Evolutionary conservation across 1,140 invertebrate species (phyloP).

Genomic region (Nautilus pompilius): DNA sequence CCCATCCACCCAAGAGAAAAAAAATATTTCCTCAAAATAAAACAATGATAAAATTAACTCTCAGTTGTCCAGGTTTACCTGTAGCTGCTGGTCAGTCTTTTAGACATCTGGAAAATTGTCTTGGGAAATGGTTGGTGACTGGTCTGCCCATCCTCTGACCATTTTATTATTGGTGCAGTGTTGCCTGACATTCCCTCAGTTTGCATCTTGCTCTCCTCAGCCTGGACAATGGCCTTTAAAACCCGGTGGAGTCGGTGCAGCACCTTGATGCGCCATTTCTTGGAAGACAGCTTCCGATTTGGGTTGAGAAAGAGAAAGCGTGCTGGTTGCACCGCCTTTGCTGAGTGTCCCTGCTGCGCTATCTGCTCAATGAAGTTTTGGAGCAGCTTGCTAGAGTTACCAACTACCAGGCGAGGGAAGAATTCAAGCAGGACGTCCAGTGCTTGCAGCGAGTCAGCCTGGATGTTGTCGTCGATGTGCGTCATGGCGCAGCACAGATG

Average conservation of each 20-base stretch:
- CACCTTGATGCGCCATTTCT: constrained; percentile 41
- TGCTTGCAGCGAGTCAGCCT: constrained; percentile 75
- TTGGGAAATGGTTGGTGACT: too few relatives aligned
- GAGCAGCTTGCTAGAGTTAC: constrained; percentile 67
- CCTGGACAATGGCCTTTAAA: constrained; percentile 20
- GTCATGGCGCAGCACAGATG: constrained; percentile 84
- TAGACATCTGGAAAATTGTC: too few relatives aligned
- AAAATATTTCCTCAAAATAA: too few relatives aligned
- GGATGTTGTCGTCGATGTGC: constrained; percentile 73
- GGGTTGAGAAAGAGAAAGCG: constrained; percentile 33
- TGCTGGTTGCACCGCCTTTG: constrained; percentile 16
- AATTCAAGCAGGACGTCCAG: constrained; percentile 65
- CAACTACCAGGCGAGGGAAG: constrained; percentile 63
- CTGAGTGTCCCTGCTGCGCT: constrained; percentile 28
- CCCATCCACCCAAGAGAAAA: too few relatives aligned
- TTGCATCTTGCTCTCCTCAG: background rate
- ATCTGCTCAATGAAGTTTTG: constrained; percentile 78
- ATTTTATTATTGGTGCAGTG: too few relatives aligned
- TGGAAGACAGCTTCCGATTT: constrained; percentile 32
- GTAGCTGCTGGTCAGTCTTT: too few relatives aligned
- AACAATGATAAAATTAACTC: too few relatives aligned
- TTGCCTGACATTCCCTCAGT: too few relatives aligned
- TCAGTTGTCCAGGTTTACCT: too few relatives aligned
- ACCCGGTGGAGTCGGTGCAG: constrained; percentile 34
- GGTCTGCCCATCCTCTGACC: too few relatives aligned